A percentile compares a stretch with the other conserved stretches of the same genome.
phyloP scores from a whole-genome alignment of 2,113 vertebrate species.

The Oenanthe oenanthe region DNA sequence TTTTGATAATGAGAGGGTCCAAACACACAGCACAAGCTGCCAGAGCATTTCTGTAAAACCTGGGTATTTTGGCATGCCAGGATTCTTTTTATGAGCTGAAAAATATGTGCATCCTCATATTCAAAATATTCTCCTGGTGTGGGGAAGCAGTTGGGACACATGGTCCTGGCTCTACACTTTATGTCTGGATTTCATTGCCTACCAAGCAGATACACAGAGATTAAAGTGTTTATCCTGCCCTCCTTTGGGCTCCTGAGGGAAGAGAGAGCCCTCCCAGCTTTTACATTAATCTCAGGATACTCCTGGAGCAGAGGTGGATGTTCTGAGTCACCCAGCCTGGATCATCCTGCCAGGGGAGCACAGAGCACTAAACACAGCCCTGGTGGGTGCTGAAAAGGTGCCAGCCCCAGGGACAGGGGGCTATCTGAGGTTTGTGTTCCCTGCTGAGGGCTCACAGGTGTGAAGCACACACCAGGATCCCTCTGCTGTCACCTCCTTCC shows the following conservation, averaged over 20 bases:
- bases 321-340: not conserved
- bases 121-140: not conserved
- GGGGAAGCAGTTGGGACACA: not conserved
- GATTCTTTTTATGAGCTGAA: not conserved
- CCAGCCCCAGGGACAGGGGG: not conserved
- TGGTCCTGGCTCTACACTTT: no score
- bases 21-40: not conserved
- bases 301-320: not conserved
- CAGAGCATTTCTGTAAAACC: not conserved
- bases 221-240: not conserved
- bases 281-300: accelerated
- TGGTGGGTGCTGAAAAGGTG: not conserved
- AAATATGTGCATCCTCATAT: not conserved
- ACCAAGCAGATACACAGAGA: not conserved
- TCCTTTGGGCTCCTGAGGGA: not conserved
- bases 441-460: not conserved
- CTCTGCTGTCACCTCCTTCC: not conserved
- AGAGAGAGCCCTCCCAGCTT: not conserved
- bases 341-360: not conserved
- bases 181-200: not conserved
- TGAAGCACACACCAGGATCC: not conserved
- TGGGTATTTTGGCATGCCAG: not conserved
- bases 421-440: not conserved
- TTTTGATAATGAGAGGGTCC: not conserved
- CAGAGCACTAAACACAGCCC: not conserved